Base-by-base conservation (phyloP, 2,888 invertebrate genomes). In the Pachydiplax longipennis region DNA sequence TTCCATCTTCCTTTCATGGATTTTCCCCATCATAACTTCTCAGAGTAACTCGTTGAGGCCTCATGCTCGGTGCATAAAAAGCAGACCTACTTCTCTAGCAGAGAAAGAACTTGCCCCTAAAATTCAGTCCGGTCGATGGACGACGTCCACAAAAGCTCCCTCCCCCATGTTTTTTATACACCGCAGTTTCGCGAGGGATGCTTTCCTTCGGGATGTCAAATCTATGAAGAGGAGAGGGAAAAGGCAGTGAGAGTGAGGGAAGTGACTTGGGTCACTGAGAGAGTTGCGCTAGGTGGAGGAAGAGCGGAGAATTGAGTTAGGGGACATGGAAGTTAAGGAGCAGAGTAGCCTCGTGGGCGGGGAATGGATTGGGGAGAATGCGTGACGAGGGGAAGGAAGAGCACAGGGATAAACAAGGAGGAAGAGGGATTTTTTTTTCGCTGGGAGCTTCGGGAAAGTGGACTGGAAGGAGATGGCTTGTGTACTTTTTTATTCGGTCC, bases 321-420 rank as follows among this genome's bases (percentile, higher is more conserved):
- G 61, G 83, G 58, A 83, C 83, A 83, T 83, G 83, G 83, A 83
- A 83, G 83, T 83, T 83, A 83, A 83, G 83, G 83, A 58, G 83
- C 83, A 31, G 83, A 82, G 82, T 58, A 48, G 83, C 83, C 58
- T 58, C 83, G 25, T 2, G 13, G 37, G 83, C 18, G 65, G 65
- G 73, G 73, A 73, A 65, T n/a, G 65, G 65, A 65, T 65, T 65
- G 65, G n/a, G 65, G 65, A n/a, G 65, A 65, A 25, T 65, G 65
- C 25, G 65, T 65, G 65, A 65, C 25, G n/a, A 53, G 53, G 83
- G 35, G 58, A 31, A 25, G 25, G 48, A 2, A 6, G 48, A 12
- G 82, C 3, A 44, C 12, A 5, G 53, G 25, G 83, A 15, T 82
- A 44, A 25, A 44, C 82, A 53, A 53, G 82, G 13, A 6, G 81